Evolutionary conservation across 1,140 invertebrate genomes (phyloP).

Genomic region (Protaetia brevitarsis): DNA sequence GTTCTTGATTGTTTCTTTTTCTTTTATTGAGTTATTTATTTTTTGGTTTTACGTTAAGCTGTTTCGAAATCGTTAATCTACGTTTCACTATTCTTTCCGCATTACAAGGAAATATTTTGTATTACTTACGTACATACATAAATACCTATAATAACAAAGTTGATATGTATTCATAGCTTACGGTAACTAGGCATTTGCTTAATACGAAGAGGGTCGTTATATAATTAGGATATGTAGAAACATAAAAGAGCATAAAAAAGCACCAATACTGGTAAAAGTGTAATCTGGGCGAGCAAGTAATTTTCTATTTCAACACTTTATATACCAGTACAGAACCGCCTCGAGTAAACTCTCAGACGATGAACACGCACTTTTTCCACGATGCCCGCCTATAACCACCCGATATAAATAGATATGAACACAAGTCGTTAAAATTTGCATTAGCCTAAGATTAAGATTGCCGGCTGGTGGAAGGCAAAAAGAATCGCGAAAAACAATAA

Average conservation of each 20-base stretch:
- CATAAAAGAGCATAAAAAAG: background rate
- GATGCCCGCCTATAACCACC: too few relatives aligned
- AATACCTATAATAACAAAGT: background rate
- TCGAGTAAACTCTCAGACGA: background rate
- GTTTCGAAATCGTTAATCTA: too few relatives aligned
- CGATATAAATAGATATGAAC: slow-evolving; percentile 8
- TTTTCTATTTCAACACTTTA: slow-evolving; percentile 6
- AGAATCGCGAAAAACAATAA: background rate
- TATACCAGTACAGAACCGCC: slow-evolving; percentile 1
- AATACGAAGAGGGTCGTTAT: background rate
- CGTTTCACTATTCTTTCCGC: too few relatives aligned
- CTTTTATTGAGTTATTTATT: too few relatives aligned
- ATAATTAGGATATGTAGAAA: background rate
- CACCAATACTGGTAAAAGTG: background rate
- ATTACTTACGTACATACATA: background rate
- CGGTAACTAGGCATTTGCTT: background rate
- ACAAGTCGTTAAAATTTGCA: background rate
- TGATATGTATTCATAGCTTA: background rate
- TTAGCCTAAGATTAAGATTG: background rate
- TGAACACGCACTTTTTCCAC: background rate
- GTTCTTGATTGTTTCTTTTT: too few relatives aligned
- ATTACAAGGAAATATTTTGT: too few relatives aligned
- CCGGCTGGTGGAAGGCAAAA: background rate
- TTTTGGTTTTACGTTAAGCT: too few relatives aligned
- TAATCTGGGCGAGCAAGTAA: background rate